A percentile compares a stretch with the other conserved stretches of the same genome.
Evolutionary conservation across 2,797 vertebrate genomes (phyloP).

Genomic region (Hapalemur alaotrensis): DNA sequence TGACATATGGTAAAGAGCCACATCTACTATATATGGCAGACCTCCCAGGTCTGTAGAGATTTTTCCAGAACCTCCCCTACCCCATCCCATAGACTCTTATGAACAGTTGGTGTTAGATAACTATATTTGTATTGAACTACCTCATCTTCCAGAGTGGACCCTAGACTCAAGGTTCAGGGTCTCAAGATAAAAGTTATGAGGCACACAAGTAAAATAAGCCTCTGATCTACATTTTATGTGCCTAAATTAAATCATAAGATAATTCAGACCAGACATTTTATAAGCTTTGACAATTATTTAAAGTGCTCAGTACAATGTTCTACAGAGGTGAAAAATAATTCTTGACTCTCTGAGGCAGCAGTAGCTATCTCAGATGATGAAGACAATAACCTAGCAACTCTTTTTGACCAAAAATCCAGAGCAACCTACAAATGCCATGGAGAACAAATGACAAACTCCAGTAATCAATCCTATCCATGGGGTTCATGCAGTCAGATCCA

Average conservation of each 20-base stretch:
- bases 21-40: neutral
- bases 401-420: neutral
- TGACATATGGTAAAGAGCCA: neutral
- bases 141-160: neutral
- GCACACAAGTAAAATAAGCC: neutral
- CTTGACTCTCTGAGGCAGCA: conserved; percentile 8
- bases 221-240: neutral
- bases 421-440: neutral
- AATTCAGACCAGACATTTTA: neutral
- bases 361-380: neutral
- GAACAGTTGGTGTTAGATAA: neutral
- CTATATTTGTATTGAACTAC: neutral
- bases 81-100: neutral
- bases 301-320: neutral
- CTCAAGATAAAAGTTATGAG: neutral
- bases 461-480: neutral
- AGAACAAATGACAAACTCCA: neutral
- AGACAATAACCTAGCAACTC: neutral
- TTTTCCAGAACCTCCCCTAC: neutral
- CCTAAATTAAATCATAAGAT: conserved; percentile 16
- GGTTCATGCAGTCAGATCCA: neutral
- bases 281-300: neutral
- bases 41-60: neutral
- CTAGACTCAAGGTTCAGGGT: neutral
- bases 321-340: conserved; percentile 4